Base-by-base conservation (phyloP, 2,797 vertebrate species). In the Lithobates pipiens region DNA sequence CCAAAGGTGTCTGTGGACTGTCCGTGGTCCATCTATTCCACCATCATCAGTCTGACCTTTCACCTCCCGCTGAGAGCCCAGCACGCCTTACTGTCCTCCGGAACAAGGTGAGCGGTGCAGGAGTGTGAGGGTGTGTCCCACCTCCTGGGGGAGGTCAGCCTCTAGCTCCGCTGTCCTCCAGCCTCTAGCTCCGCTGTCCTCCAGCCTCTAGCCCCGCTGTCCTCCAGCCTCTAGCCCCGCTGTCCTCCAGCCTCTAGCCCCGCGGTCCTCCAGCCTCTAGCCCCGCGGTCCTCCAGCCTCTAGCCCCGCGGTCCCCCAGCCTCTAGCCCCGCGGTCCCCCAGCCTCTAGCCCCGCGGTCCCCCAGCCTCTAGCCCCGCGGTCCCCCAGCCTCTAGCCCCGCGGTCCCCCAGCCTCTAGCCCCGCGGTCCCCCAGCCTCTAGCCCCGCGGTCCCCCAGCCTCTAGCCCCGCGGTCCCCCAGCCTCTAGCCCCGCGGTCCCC, bases 11-110 rank as follows among this genome's bases (percentile, higher is more conserved):
- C 98, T 15, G 97, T 99, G 6, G 98, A 99, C 91, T 99, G 98
- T 85, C 98, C 98, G 0, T 99, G 98, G 98, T 98, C 98, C 0
- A 99, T 99, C 91, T 99, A 99, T 91, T 99, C 98, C 89, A 98
- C 97, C 0, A 95, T 99, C 89, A 94, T 99, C 16, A 94, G 97
- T 2, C 95, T 99, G 91, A 97, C 97, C 7, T 99, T 99, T 94
- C 96, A 96, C 86, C 94, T 99, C 88, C 98, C 98, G 84, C 99
- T 99, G 89, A 96, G 95, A 91, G 97, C 97, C 90, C 96, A 96
- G 70, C 97, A 99, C 92, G 92, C 96, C 0, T 93, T 99, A 88
- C 94, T 99, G 77, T 98, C 97, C 42, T 93, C 97, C 74, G 97
- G 98, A 68, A 97, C 96, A 90, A 96, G 98, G 98, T 98, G 92